Evolutionary conservation across 92 coral and sea anemone genomes (phyloP), one percentile per base, ranked within the genome.

Genomic region (Porites evermanni): DNA sequence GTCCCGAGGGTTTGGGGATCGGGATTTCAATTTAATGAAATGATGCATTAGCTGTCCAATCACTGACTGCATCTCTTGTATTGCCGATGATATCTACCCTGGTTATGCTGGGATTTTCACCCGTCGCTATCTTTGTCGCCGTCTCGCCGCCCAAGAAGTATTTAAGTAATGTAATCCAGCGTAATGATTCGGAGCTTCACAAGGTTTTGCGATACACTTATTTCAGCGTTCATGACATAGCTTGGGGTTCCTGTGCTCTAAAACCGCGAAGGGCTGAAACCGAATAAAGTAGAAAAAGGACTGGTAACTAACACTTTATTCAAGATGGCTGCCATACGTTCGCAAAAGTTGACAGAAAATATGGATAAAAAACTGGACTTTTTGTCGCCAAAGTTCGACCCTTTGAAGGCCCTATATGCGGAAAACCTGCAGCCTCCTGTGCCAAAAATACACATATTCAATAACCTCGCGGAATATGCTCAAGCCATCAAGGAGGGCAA

Each of bases 391-490:
- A 86, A 78, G 51, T 97, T 97, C 80, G 96, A 97, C 77, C 90
- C 99, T 12, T 88, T 93, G 44, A 85, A 80, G 81, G 99, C 98
- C 38, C 92, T 97, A 59, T 97, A 97, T 76, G 71, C 86, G 16
- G 70, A 65, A 59, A 81, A 82, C 21, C 89, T 97, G 7, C 93
- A 90, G 54, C 97, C 99, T 67, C 99, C 98, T 51, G 84, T 97
- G 53, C 96, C 95, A 29, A 97, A 92, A 79, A 95, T 95, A 53
- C 93, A 90, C 44, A 77, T 95, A 75, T 95, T 95, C 26, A 97
- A 97, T 72, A 97, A 93, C 79, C 90, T 97, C 19, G 95, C 89
- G 51, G 97, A 95, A 81, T 97, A 97, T 87, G 97, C 98, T 12
- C 87, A 91, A 16, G 91, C 90, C 58, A 91, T 97, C 64, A 93